These are phyloP conservation scores for Cuculus canorus DNA, from an alignment of 2,797 vertebrate species.

Conservation along the genomic window DNA sequence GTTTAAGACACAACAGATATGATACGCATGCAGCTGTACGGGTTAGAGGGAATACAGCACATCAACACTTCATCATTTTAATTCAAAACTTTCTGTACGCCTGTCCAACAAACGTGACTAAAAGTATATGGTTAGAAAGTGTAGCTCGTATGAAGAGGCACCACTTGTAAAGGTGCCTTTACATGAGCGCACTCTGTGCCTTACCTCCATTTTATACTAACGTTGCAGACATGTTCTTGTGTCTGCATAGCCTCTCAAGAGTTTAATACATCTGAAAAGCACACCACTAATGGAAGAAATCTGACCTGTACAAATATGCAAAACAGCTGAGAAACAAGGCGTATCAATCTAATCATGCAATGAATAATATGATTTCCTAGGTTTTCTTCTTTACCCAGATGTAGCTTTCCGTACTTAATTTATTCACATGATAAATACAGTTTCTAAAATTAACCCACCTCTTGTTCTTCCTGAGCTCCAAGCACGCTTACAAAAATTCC, in stretches of 20 bases:
- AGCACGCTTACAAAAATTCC: slow-evolving; percentile 80
- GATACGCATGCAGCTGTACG: fast-evolving
- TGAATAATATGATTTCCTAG: background rate
- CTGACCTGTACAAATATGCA: background rate
- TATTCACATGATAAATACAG: background rate
- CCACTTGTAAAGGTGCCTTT: background rate
- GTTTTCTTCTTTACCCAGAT: background rate
- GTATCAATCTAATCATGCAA: background rate
- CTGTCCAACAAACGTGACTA: background rate
- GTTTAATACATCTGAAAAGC: background rate
- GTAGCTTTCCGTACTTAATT: background rate
- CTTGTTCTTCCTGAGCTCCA: slow-evolving; percentile 82
- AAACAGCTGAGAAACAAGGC: background rate
- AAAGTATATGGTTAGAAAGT: background rate
- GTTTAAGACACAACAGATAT: background rate
- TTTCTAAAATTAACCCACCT: slow-evolving; percentile 78
- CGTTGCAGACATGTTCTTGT: background rate
- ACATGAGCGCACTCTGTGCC: background rate
- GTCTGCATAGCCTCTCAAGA: background rate
- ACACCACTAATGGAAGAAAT: background rate
- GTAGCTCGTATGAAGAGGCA: background rate
- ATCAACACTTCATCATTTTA: background rate
- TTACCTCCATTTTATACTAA: background rate
- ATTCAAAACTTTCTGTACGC: background rate
- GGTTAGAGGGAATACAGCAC: background rate